phyloP scores from a whole-genome alignment of 2,113 vertebrate genomes.

The Salvelinus sp. region DNA sequence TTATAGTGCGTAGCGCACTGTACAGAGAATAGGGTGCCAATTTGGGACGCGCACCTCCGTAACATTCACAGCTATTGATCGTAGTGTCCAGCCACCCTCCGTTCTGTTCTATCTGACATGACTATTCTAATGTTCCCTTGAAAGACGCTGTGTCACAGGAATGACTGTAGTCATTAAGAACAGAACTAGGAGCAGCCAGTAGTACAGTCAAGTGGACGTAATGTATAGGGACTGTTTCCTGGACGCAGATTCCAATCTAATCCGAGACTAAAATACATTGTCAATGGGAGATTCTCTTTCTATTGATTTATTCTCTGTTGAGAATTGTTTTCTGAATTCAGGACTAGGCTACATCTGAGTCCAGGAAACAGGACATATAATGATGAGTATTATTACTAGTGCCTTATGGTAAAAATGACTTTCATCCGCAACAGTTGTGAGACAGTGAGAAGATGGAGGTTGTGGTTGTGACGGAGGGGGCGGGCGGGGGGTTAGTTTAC shows the following conservation, averaged over 20 bases:
- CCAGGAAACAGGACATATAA: no score
- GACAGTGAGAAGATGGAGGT: not conserved
- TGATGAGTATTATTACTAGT: no score
- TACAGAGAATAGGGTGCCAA: not conserved
- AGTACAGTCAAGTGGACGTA: not conserved
- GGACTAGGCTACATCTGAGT: no score
- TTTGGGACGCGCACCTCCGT: conserved; percentile 1
- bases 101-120: not conserved
- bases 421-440: no score
- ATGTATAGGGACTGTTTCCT: no score
- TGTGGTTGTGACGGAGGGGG: not conserved
- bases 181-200: not conserved
- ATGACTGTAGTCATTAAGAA: not conserved
- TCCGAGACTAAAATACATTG: no score
- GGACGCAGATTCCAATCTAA: no score
- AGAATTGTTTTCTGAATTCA: no score
- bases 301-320: no score
- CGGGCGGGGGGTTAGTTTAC: no score
- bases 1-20: not conserved
- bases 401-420: no score
- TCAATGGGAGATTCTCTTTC: no score
- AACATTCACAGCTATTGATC: conserved; percentile 30
- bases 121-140: conserved; percentile 11
- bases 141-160: conserved; percentile 31
- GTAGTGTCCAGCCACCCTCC: not conserved